Base-by-base conservation (phyloP, 1,140 invertebrate species). In the Caenorhabditis brenneri region DNA sequence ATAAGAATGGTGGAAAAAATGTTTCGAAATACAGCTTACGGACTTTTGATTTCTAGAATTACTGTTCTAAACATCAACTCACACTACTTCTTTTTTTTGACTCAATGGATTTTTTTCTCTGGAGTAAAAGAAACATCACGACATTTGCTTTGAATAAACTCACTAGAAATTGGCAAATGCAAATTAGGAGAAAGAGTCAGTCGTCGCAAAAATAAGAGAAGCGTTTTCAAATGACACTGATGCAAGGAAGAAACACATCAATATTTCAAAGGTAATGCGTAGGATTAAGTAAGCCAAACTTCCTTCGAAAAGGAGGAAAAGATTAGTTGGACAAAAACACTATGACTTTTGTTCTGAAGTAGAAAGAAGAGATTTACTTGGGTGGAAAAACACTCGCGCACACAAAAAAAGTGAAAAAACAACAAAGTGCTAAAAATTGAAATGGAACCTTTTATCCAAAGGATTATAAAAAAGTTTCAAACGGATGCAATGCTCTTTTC, bases 191-290 rank as follows among this genome's bases (percentile, higher is more conserved):
- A 42, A 42, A 42, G 22, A 65, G 29, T 65, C 29, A 10, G 12
- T 5, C 48, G 53, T 29, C 22, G 12, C 53, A 15, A 27, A 55
- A 55, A 55, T 55, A 42, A 74, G 19, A 24, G 22, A 27, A 24
- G 10, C 10, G 29, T 42, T 74, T 24, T 65, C n/a, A n/a, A 74
- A 74, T 46, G 65, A 74, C 65, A 74, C 36, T 46, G 36, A 74
- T 46, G 65, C 24, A 33, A 31, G 33, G 2, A 36, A 65, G 36
- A 74, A 74, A 74, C 65, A n/a, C 65, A 74, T 74, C 36, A 74
- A 74, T 74, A 74, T 74, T 74, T 74, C 65, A 74, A 42, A 74
- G 65, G 65, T 74, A 74, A 74, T 74, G 65, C 65, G 36, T 74
- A 74, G 65, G 65, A 74, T 74, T 74, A 74, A 74, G 65, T 74